Base-by-base conservation (phyloP, 2,797 vertebrate species). In the Spheniscus humboldti region DNA sequence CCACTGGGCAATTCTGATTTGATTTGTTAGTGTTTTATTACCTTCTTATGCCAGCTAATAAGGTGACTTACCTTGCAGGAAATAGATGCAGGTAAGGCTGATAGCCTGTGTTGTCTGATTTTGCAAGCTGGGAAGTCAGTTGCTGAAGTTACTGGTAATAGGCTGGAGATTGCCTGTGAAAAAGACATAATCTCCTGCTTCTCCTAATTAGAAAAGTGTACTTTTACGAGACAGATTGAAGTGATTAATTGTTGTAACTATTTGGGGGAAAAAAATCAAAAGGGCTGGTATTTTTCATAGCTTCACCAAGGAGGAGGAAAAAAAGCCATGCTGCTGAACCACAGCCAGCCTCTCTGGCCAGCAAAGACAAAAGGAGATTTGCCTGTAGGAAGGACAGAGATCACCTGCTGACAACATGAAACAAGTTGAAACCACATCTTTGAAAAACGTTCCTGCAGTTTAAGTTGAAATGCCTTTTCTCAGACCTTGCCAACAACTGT, bases 11-110 rank as follows among this genome's bases (percentile, higher is more conserved):
- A 88, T 94, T 94, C 78, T 75, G 41, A 28, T 86, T 88, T 73
- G 87, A 19, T 88, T 94, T 91, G 56, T 89, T 97, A 95, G 55
- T 11, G 2, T 41, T 96, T 73, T 62, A 48, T 62, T 92, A 71
- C 76, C 31, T 75, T 77, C 19, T 83, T 48, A 18, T 93, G 19
- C 30, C 78, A 92, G 75, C 53, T 94, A 90, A 83, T 64, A 68
- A 83, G 57, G 68, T 94, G 87, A 81, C 35, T 78, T 77, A 35
- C 48, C 68, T 77, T 80, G 69, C 30, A 64, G 72, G 74, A 83
- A 31, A 53, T 35, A 45, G 68, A 50, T 52, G 50, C 18, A 74
- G 91, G 88, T 94, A 92, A 62, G 64, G 47, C 79, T 55, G 37
- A 43, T 73, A 7, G 0, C 73, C 52, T 72, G 82, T 84, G 66